Percentiles rank a stretch among this genome's conserved stretches.
These are phyloP conservation scores for Megaptera novaeangliae DNA, from an alignment of 2,113 vertebrate genomes.

Conservation along the genomic window DNA sequence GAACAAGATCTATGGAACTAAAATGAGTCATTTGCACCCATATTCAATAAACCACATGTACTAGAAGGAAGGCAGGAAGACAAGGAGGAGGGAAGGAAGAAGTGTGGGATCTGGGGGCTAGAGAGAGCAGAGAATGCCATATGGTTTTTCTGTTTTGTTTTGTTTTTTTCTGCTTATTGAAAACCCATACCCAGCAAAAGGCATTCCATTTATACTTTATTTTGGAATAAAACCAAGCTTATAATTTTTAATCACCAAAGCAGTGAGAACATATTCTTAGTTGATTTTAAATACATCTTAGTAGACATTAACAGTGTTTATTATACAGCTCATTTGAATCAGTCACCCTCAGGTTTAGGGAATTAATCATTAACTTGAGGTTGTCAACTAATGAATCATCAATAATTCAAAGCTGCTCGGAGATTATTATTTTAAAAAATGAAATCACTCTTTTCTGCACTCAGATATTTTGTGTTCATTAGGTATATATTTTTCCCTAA, in stretches of 20 bases:
- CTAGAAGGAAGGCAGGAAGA: neutral
- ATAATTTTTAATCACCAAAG: conserved; percentile 50
- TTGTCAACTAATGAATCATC: conserved; percentile 30
- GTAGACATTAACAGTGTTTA: conserved; percentile 2
- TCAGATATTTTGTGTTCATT: conserved; percentile 27
- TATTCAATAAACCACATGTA: neutral
- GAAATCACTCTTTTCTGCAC: neutral
- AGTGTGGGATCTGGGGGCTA: neutral
- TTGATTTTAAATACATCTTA: conserved; percentile 55
- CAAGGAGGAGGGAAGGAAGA: neutral
- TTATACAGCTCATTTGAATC: conserved; percentile 32
- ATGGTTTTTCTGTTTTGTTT: conserved; percentile 17
- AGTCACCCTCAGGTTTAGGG: neutral
- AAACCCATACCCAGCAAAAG: conserved; percentile 33
- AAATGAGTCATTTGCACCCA: conserved; percentile 28
- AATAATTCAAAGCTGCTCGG: conserved; percentile 27
- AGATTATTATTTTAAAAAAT: conserved; percentile 35
- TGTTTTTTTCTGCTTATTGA: neutral
- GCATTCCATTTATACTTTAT: neutral
- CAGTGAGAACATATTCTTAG: conserved; percentile 44
- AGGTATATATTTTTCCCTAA: conserved; percentile 1
- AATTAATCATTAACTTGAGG: conserved; percentile 49
- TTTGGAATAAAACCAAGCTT: conserved; percentile 37
- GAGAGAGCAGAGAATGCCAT: neutral
- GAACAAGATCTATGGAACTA: neutral